These are phyloP conservation scores for Pelodytes ibericus DNA, from an alignment of 2,797 vertebrate genomes.

Conservation along the genomic window DNA sequence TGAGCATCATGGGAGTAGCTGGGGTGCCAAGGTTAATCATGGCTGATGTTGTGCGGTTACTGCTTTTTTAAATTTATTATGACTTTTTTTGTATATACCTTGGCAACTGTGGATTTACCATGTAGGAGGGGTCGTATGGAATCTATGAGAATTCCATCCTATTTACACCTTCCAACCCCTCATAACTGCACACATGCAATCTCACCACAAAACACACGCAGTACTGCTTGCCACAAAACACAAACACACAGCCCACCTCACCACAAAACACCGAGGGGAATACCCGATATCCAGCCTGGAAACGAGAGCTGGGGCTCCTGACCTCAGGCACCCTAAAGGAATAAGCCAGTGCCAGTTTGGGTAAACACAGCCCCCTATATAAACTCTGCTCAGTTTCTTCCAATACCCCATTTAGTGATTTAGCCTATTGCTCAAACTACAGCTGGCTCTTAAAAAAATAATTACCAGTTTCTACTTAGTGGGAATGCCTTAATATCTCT, in stretches of 20 bases:
- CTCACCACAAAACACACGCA: constrained; percentile 56
- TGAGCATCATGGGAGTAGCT: too few relatives aligned
- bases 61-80: too few relatives aligned
- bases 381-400: constrained; percentile 15
- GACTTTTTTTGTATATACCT: too few relatives aligned
- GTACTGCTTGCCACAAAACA: constrained; percentile 49
- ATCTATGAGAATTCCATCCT: constrained; percentile 44
- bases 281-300: constrained; percentile 44
- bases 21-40: too few relatives aligned
- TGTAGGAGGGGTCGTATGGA: background rate
- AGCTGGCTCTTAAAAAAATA: constrained; percentile 45
- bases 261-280: constrained; percentile 42
- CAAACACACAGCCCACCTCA: constrained; percentile 52
- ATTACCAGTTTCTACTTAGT: constrained; percentile 43
- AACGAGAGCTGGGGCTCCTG: constrained; percentile 46
- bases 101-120: background rate
- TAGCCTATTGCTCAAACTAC: constrained; percentile 26
- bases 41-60: too few relatives aligned
- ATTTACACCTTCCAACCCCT: constrained; percentile 51
- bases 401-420: constrained; percentile 32
- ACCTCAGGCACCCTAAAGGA: constrained; percentile 54
- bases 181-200: constrained; percentile 44
- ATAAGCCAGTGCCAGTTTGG: constrained; percentile 37
- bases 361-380: constrained; percentile 52
- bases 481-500: constrained; percentile 48